Evolutionary conservation across 2,797 vertebrate species (phyloP), one percentile per base, ranked within the genome.

Genomic region (Mormyrops boulengeri): DNA sequence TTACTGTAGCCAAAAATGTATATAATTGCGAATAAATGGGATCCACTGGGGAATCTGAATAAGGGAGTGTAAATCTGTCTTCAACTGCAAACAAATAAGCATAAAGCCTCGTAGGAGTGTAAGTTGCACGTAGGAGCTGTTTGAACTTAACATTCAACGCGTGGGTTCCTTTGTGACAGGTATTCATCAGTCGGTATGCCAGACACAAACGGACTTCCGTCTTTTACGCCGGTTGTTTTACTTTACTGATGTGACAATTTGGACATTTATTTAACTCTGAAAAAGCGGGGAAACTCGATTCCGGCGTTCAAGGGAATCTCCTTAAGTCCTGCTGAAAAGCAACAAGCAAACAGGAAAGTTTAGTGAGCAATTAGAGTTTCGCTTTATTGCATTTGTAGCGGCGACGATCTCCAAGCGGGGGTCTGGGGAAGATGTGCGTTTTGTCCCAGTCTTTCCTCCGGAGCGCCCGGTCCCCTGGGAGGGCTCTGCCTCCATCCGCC

Each of bases 401-500:
- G 19, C 52, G 44, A 44, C 0, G 44, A 38, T 38, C 38, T 12
- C 57, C 30, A 60, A 87, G 14, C 44, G 85, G 47, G 69, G 30
- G 47, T 85, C 44, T 84, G 38, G 69, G 52, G 34, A 47, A 89
- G 73, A 86, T 77, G 90, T 69, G 47, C 88, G 69, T 66, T 89
- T 73, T 89, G 88, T 87, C 90, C 88, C 89, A 88, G 66, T 91
- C 88, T 89, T 87, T 53, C 62, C 89, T 47, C 4, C 38, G 34
- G 90, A 90, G 88, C 44, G 89, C 89, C 77, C 50, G 38, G 57
- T 91, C 88, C 88, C 91, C 80, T 38, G 90, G 88, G 91, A 88
- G 91, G 91, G 89, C 82, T 92, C 90, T 91, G 69, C 90, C 89
- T 90, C 92, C 90, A 92, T 92, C 90, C 92, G 89, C 88, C 69